Conservation (phyloP, 2,888 invertebrate species). For the Lottia scabra region DNA sequence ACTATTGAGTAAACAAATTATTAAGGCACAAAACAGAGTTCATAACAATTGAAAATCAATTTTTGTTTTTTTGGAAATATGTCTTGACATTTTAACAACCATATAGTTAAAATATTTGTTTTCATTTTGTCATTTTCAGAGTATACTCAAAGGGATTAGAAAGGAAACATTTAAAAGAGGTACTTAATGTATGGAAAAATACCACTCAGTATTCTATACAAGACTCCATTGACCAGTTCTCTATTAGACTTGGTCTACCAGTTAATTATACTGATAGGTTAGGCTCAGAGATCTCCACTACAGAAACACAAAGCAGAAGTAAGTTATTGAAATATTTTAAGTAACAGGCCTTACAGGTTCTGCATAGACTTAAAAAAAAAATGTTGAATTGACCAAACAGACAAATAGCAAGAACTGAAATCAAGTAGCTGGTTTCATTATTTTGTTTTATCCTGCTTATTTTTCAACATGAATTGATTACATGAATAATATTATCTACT, state of each 20-base stretch:
- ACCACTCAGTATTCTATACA: constrained; percentile 35
- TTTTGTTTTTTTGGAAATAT: background rate
- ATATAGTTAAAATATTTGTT: background rate
- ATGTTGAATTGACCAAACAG: too few species aligned
- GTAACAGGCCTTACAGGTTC: too few species aligned
- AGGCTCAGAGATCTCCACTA: too few species aligned
- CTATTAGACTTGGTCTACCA: constrained; percentile 46
- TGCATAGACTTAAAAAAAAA: too few species aligned
- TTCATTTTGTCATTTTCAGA: constrained; percentile 26
- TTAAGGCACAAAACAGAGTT: background rate
- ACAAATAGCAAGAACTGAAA: too few species aligned
- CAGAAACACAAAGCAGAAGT: too few species aligned
- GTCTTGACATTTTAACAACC: background rate
- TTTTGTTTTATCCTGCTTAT: too few species aligned
- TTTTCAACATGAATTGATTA: too few species aligned
- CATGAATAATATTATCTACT: too few species aligned
- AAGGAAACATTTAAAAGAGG: constrained; percentile 37
- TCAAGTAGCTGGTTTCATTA: too few species aligned
- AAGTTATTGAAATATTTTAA: too few species aligned
- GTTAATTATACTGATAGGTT: constrained; percentile 9
- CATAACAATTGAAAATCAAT: background rate
- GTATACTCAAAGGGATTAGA: constrained; percentile 46
- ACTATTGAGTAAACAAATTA: background rate
- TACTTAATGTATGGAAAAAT: constrained; percentile 46
- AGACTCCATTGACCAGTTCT: constrained; percentile 51